Evolutionary conservation across 2,888 invertebrate species (phyloP), one percentile per base, ranked within the genome.

Genomic region (Anthophora plumipes): DNA sequence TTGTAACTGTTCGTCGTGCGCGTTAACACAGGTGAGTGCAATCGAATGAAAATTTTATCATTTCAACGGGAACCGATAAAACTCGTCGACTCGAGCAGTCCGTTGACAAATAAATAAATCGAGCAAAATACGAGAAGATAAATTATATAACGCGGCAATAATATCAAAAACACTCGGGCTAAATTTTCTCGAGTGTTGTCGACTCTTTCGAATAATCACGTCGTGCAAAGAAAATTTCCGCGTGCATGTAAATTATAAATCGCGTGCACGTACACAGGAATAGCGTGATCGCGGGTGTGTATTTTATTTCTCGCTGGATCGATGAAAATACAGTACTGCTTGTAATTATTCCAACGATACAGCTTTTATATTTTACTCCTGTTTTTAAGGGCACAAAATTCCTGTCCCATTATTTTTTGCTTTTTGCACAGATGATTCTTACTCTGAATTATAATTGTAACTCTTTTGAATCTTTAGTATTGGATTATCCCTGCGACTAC

Each of bases 201-300:
- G n/a, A n/a, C n/a, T n/a, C n/a, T n/a, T n/a, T n/a, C n/a, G 5
- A 9, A 46, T 4, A 46, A 14, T 31, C 46, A 25, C 48, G 68
- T 8, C 12, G 7, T 3, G 37, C 5, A 8, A 20, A 43, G 39
- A 48, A 37, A 48, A 69, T 59, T 59, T 31, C 31, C 48, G 4
- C 57, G 4, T n/a, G 14, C 46, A 37, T 14, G 37, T 22, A 43
- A 59, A 69, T 68, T 31, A 41, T 68, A 31, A 46, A 20, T 20
- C 48, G 14, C 20, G 37, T 54, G 39, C 17, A 39, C 17, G 39
- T 20, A n/a, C 37, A 39, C 25, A 20, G 37, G 48, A 59, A 22
- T 14, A 31, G 8, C 39, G 46, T 17, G 63, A 22, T 64, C 12
- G 4, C 20, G 37, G 22, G 39, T 25, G 14, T 48, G n/a, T 12